These are phyloP conservation scores for Callospermophilus lateralis DNA, from an alignment of 2,113 vertebrate species.

Conservation along the genomic window DNA sequence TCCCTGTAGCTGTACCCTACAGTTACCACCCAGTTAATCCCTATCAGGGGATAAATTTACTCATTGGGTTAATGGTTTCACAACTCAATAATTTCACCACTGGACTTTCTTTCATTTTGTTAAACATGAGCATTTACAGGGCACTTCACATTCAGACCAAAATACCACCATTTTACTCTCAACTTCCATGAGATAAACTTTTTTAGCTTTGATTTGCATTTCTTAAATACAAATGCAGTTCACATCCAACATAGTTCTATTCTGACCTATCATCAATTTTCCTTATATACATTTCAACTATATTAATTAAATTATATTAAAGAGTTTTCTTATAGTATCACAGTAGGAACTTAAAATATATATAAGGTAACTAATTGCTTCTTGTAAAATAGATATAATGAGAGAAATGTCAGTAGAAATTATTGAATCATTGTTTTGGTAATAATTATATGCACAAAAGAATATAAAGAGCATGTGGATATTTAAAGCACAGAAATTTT, in stretches of 20 bases:
- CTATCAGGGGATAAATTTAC: too few species aligned
- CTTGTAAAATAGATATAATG: too few species aligned
- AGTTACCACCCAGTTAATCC: too few species aligned
- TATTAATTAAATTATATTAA: not conserved
- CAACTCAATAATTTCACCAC: too few species aligned
- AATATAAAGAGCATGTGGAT: not conserved
- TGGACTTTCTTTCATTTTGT: too few species aligned
- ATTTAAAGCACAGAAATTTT: not conserved
- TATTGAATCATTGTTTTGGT: not conserved
- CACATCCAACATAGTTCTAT: not conserved
- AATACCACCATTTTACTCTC: not conserved
- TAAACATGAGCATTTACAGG: too few species aligned
- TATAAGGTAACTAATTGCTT: too few species aligned
- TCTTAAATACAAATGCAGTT: not conserved
- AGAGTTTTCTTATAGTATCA: not conserved
- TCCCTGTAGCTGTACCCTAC: too few species aligned
- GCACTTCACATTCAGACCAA: too few species aligned
- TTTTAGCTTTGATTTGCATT: not conserved
- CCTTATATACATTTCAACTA: not conserved
- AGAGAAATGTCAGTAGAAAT: not conserved
- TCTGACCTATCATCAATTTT: not conserved
- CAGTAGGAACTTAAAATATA: not conserved
- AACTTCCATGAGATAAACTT: too few species aligned
- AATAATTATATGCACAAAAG: not conserved
- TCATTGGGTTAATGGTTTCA: too few species aligned